Percentiles rank a stretch among this genome's conserved stretches.
Evolutionary conservation across 2,888 invertebrate genomes (phyloP).

Genomic region (Heliconius charithonia): DNA sequence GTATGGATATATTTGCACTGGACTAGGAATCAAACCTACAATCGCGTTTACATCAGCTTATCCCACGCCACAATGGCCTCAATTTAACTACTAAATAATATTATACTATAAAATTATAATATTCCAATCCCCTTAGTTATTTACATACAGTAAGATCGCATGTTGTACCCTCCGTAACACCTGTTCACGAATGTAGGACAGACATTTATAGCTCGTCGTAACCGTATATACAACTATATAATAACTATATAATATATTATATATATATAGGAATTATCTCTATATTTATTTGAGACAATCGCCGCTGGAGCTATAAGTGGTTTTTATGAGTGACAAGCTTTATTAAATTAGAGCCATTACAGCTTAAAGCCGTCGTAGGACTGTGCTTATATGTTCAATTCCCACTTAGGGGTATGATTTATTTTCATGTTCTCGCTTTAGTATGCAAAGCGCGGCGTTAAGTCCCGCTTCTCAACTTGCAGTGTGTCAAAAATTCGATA

Average conservation of each 20-base stretch:
- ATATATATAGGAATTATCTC: conserved; percentile 19
- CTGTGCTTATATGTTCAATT: too few species aligned
- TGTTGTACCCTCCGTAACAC: conserved; percentile 24
- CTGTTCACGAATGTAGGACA: conserved; percentile 37
- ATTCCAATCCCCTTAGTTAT: conserved; percentile 6
- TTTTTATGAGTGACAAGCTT: too few species aligned
- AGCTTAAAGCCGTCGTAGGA: too few species aligned
- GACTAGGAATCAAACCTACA: not conserved
- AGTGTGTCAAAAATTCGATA: too few species aligned
- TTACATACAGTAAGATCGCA: conserved; percentile 19
- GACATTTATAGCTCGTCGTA: conserved; percentile 35
- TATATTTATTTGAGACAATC: not conserved
- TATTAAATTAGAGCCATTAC: too few species aligned
- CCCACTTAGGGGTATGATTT: too few species aligned
- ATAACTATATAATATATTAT: conserved; percentile 14
- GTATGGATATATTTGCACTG: too few species aligned
- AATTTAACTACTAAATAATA: not conserved
- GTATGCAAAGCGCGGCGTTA: too few species aligned
- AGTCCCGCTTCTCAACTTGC: too few species aligned
- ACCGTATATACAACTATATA: conserved; percentile 14
- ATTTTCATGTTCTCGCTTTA: too few species aligned
- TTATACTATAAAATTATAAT: conserved; percentile 6
- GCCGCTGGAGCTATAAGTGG: too few species aligned
- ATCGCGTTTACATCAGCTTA: not conserved
- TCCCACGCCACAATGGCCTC: not conserved